Percentiles rank a stretch among this genome's conserved stretches.
phyloP scores from a whole-genome alignment of 2,113 vertebrate genomes.

The Scytalopus superciliaris region DNA sequence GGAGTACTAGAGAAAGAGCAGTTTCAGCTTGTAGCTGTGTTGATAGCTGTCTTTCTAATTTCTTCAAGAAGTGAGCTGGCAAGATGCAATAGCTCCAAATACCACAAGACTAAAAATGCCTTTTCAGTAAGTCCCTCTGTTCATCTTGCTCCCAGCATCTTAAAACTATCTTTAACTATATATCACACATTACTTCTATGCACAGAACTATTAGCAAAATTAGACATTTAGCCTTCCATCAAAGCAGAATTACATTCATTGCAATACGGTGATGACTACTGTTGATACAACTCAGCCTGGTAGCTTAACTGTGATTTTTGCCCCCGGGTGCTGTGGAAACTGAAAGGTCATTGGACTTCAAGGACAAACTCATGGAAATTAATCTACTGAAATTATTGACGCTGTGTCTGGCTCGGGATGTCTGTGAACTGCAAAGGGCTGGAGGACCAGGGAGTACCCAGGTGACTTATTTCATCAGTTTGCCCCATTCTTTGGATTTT shows the following conservation, averaged over 20 bases:
- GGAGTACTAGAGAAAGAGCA: not conserved
- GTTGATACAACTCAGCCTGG: not conserved
- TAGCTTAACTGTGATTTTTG: not conserved
- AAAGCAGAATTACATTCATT: not conserved
- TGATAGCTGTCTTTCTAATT: not conserved
- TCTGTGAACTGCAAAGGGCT: not conserved
- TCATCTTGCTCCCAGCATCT: not conserved
- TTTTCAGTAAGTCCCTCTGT: not conserved
- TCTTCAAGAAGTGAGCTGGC: not conserved
- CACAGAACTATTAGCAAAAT: not conserved
- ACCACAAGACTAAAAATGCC: not conserved
- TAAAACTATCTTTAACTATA: not conserved
- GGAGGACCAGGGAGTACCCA: not conserved
- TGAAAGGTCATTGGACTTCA: not conserved
- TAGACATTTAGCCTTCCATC: not conserved
- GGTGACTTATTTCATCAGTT: not conserved
- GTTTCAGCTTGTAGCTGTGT: not conserved
- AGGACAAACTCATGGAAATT: not conserved
- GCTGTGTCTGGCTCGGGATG: not conserved
- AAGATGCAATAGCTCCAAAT: not conserved
- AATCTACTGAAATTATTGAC: not conserved
- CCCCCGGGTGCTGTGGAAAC: not conserved
- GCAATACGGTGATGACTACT: not conserved
- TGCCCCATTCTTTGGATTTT: not conserved
- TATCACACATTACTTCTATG: not conserved